phyloP scores from a whole-genome alignment of 53 echinoderm and acorn worm genomes.

The Hippasteria phrygiana region DNA sequence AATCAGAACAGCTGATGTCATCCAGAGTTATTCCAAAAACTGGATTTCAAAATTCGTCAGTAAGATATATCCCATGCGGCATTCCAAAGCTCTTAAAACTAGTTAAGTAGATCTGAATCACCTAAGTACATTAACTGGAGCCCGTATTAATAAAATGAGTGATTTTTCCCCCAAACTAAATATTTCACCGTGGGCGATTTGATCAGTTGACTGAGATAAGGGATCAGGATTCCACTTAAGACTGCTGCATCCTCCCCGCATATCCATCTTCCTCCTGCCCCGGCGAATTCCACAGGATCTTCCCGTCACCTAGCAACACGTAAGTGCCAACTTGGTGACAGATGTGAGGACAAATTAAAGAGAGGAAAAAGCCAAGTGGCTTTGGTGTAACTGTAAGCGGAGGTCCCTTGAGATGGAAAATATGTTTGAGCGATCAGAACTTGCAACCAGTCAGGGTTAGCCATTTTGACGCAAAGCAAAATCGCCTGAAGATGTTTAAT shows the following conservation, averaged over 20 bases:
- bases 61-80: neutral
- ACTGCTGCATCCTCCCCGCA: neutral
- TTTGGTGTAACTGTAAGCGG: neutral
- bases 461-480: no score
- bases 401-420: neutral
- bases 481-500: no score
- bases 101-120: slow-evolving; percentile 18
- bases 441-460: no score
- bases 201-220: neutral
- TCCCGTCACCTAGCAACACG: slow-evolving; percentile 1
- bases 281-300: neutral
- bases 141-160: neutral
- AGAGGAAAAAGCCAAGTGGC: neutral
- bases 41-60: no score
- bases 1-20: no score
- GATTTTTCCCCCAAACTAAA: neutral
- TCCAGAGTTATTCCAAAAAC: no score
- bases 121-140: neutral
- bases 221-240: neutral
- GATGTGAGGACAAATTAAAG: neutral
- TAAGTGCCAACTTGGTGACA: slow-evolving; percentile 2
- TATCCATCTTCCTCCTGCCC: neutral
- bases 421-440: neutral
- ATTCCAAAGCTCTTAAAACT: neutral
- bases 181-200: slow-evolving; percentile 26